Percentiles rank a stretch among this genome's conserved stretches.
Evolutionary conservation across 2,797 vertebrate species (phyloP).

Genomic region (Adrianichthys oophorus): DNA sequence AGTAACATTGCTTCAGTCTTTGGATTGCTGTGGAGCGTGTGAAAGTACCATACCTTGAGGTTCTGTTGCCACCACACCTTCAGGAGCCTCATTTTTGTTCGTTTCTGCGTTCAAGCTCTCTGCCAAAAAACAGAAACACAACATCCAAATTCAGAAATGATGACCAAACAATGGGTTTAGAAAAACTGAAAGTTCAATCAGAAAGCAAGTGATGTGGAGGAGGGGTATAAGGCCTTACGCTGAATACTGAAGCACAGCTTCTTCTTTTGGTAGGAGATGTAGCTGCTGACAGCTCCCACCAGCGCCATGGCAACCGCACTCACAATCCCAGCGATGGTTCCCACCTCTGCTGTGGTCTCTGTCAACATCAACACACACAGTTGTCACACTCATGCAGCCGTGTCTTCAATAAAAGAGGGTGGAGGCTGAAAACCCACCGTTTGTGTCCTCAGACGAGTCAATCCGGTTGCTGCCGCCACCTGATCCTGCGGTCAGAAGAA

Average conservation of each 20-base stretch:
- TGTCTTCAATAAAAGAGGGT: too few relatives aligned
- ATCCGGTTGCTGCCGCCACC: background rate
- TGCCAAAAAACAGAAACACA: slow-evolving; percentile 54
- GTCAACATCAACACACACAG: slow-evolving; percentile 11
- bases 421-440: background rate
- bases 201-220: too few relatives aligned
- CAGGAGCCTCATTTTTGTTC: slow-evolving; percentile 88
- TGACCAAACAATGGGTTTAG: background rate
- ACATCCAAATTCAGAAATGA: too few relatives aligned
- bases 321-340: slow-evolving; percentile 89
- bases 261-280: slow-evolving; percentile 98
- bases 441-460: background rate
- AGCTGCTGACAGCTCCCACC: slow-evolving; percentile 88
- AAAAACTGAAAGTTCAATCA: background rate
- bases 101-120: slow-evolving; percentile 90
- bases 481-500: background rate
- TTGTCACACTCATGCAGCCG: background rate
- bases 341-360: slow-evolving; percentile 78
- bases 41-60: slow-evolving; percentile 83
- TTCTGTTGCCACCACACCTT: slow-evolving; percentile 89
- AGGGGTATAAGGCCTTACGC: slow-evolving; percentile 74
- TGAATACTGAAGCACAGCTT: slow-evolving; percentile 95
- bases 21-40: too few relatives aligned
- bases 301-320: slow-evolving; percentile 90
- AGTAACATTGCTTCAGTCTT: too few relatives aligned